Conservation (phyloP, 2,113 vertebrate species). For the Tragelaphus imberbis region DNA sequence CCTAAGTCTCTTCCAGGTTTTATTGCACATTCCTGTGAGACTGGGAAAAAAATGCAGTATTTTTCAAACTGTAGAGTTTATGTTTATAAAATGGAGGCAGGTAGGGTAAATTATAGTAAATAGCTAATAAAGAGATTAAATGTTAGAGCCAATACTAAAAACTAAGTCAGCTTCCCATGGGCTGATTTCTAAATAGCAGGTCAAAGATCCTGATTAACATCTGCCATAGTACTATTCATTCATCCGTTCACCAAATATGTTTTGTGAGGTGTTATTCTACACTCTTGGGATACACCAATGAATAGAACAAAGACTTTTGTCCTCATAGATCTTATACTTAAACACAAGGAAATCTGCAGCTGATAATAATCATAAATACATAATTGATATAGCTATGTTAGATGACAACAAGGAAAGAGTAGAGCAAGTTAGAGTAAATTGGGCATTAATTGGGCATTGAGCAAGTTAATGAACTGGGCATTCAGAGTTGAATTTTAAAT, state of each 20-base stretch:
- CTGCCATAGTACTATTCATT: background rate
- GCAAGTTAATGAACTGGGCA: background rate
- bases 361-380: background rate
- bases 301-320: background rate
- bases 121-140: background rate
- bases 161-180: background rate
- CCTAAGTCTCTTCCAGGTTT: background rate
- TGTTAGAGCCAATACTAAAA: background rate
- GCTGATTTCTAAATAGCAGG: background rate
- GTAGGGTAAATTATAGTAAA: background rate
- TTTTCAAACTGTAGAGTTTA: slow-evolving; percentile 8
- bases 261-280: background rate
- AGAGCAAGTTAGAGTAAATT: background rate
- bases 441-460: background rate
- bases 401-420: background rate
- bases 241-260: background rate
- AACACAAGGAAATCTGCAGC: background rate
- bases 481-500: background rate
- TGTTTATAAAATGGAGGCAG: background rate
- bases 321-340: background rate
- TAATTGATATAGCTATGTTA: background rate
- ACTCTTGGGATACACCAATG: background rate
- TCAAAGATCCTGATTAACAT: background rate
- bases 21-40: background rate
- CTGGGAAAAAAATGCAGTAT: background rate